These are phyloP conservation scores for Drosophila repleta DNA, from an alignment of 1,140 invertebrate species.

Conservation along the genomic window DNA sequence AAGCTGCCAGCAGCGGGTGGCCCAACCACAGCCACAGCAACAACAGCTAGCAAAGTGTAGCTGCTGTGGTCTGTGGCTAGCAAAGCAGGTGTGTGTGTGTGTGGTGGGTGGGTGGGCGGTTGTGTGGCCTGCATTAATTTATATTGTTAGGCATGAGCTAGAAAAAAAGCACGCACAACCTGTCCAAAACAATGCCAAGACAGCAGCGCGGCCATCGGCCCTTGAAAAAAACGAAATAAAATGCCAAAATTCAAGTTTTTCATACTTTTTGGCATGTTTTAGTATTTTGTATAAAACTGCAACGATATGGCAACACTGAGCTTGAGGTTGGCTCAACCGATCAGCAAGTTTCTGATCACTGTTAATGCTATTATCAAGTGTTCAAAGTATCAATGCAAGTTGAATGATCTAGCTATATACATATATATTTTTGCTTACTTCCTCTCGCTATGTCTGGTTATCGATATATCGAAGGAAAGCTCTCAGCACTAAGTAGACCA, in stretches of 20 bases:
- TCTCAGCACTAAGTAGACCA: too few species aligned
- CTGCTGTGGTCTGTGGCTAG: constrained; percentile 63
- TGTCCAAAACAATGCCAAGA: constrained; percentile 57
- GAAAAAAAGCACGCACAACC: constrained; percentile 74
- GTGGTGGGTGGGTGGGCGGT: background rate
- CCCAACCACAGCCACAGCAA: constrained; percentile 50
- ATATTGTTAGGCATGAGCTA: constrained; percentile 78
- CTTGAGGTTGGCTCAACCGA: background rate
- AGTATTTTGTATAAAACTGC: background rate
- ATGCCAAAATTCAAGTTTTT: constrained; percentile 14
- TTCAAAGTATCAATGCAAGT: too few species aligned
- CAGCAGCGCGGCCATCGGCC: constrained; percentile 11
- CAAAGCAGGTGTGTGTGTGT: constrained; percentile 40
- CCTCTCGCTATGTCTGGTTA: too few species aligned
- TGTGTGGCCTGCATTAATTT: constrained; percentile 69
- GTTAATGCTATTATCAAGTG: too few species aligned
- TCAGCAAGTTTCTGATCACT: too few species aligned
- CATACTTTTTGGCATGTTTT: background rate
- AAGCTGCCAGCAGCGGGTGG: constrained; percentile 25
- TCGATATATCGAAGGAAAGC: too few species aligned
- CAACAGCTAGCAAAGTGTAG: constrained; percentile 38
- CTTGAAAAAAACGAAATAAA: constrained; percentile 51
- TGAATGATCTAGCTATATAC: too few species aligned
- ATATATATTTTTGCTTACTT: too few species aligned
- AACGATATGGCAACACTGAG: background rate